Conservation (phyloP, 1,140 invertebrate genomes). For the Diuraphis noxia region DNA sequence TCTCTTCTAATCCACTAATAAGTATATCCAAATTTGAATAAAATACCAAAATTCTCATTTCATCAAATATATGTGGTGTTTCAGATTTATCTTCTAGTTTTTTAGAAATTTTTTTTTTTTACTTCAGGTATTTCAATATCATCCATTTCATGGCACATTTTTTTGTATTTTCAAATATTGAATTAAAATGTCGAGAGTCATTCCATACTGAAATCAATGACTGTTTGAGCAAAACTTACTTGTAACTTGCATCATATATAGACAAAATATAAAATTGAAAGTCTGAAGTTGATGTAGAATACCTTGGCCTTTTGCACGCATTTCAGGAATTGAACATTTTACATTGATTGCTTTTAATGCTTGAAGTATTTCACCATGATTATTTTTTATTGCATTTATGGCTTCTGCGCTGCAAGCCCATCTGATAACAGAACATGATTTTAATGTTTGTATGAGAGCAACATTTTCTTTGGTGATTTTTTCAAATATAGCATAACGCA, state of each 20-base stretch:
- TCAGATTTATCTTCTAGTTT: conserved; percentile 1
- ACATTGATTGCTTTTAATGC: conserved; percentile 16
- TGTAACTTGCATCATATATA: neutral
- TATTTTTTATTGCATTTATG: conserved; percentile 47
- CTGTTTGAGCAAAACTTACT: neutral
- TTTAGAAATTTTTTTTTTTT: neutral
- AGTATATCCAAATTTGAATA: neutral
- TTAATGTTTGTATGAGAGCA: conserved; percentile 52
- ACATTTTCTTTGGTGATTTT: conserved; percentile 50
- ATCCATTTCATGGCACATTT: conserved; percentile 4
- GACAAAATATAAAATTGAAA: conserved; percentile 41
- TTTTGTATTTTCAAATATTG: conserved; percentile 11
- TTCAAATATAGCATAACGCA: conserved; percentile 54
- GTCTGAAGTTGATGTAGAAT: conserved; percentile 54
- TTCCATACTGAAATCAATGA: neutral
- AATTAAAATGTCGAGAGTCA: conserved; percentile 1
- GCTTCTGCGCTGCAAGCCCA: conserved; percentile 55
- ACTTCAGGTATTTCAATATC: neutral
- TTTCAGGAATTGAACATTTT: conserved; percentile 38
- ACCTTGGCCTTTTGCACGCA: conserved; percentile 43
- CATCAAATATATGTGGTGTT: conserved; percentile 3
- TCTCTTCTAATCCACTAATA: neutral
- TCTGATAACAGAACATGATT: conserved; percentile 53
- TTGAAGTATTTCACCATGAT: conserved; percentile 48
- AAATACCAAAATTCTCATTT: conserved; percentile 13